Conservation (phyloP, 2,113 vertebrate genomes). For the Toxotes chatareus region DNA sequence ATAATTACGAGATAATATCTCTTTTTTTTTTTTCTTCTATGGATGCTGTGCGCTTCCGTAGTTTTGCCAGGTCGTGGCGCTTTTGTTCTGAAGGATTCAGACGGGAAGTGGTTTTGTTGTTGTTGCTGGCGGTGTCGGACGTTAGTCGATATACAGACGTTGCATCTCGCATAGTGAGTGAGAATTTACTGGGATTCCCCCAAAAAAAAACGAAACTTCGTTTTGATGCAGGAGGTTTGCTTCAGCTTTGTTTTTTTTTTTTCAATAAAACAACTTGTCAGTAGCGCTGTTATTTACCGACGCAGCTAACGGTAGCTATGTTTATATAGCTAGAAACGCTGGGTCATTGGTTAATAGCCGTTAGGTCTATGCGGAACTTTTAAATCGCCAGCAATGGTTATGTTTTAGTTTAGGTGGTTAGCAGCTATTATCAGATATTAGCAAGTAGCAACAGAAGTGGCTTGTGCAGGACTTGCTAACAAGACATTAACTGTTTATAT, state of each 20-base stretch:
- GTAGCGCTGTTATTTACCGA: neutral
- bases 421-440: neutral
- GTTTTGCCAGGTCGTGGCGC: neutral
- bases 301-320: constrained; percentile 41
- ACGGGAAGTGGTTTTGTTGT: neutral
- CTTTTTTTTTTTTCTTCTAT: too few species aligned
- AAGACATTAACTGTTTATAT: neutral
- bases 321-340: neutral
- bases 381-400: neutral
- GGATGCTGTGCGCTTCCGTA: neutral
- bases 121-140: neutral
- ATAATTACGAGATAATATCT: too few species aligned
- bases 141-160: neutral
- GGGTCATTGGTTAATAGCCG: neutral
- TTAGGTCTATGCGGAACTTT: neutral
- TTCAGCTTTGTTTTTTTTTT: neutral
- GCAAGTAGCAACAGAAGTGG: neutral
- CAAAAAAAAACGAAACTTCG: neutral
- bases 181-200: rapidly evolving
- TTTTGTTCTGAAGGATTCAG: constrained; percentile 47
- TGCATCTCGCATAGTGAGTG: constrained; percentile 38
- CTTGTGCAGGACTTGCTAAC: constrained; percentile 1
- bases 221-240: too few species aligned
- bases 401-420: neutral
- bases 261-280: neutral